These are phyloP conservation scores for Pseudochaenichthys georgianus DNA, from an alignment of 2,797 vertebrate species.

Conservation along the genomic window DNA sequence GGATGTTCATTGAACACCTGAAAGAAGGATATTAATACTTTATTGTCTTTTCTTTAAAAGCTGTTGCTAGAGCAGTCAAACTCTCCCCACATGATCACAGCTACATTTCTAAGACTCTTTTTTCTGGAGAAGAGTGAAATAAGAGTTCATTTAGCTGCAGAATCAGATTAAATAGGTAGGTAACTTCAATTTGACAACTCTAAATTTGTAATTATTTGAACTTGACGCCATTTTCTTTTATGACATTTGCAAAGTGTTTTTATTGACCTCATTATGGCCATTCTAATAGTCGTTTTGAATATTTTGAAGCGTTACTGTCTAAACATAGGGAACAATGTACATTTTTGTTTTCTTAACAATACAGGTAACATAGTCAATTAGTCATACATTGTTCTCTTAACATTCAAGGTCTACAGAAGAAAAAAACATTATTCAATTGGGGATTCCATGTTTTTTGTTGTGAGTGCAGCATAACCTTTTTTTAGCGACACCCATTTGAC, in stretches of 20 bases:
- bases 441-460: no score
- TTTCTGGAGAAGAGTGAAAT: neutral
- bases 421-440: no score
- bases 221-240: neutral
- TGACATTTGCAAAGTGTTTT: neutral
- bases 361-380: no score
- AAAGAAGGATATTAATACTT: rapidly evolving
- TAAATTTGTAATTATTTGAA: neutral
- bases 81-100: neutral
- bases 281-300: no score
- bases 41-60: neutral
- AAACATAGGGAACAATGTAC: no score
- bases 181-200: neutral
- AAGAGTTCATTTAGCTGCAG: neutral
- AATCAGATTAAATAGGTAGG: neutral
- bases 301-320: no score
- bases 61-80: neutral
- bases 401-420: no score
- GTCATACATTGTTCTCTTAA: no score
- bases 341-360: no score
- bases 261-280: neutral
- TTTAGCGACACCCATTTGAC: no score
- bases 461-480: no score
- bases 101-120: no score
- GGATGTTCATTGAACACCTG: conserved; percentile 96